Percentiles rank a stretch among this genome's conserved stretches.
Evolutionary conservation across 2,113 vertebrate genomes (phyloP).

Genomic region (Periophthalmodon schlosseri): DNA sequence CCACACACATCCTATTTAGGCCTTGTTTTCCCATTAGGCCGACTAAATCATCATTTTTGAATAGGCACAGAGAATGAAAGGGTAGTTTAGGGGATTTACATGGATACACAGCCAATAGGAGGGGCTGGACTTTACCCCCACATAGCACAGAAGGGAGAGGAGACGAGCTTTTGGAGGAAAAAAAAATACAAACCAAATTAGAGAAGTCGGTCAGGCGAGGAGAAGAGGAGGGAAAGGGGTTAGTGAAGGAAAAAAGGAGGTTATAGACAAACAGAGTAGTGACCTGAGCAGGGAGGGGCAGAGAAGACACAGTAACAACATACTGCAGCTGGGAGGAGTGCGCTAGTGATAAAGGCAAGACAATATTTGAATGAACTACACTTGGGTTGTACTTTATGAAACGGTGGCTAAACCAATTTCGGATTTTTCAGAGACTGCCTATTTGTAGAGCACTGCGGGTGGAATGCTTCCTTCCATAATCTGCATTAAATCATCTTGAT

Average conservation of each 20-base stretch:
- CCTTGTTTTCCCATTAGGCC: conserved; percentile 42
- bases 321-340: conserved; percentile 69
- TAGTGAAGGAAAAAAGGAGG: conserved; percentile 46
- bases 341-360: conserved; percentile 11
- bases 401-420: not conserved
- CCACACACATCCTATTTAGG: conserved; percentile 10
- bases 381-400: not conserved
- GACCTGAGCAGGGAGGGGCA: conserved; percentile 72
- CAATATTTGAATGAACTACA: not conserved
- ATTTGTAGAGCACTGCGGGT: no score
- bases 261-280: conserved; percentile 63
- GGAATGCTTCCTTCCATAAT: no score
- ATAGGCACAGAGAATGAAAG: conserved; percentile 21
- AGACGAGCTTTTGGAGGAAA: conserved; percentile 63
- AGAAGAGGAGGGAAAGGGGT: conserved; percentile 43
- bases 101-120: conserved; percentile 46
- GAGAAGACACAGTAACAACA: conserved; percentile 63
- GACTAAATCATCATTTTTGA: conserved; percentile 60
- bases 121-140: conserved; percentile 58
- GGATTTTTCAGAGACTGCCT: not conserved
- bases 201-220: conserved; percentile 71
- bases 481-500: no score
- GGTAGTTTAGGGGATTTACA: conserved; percentile 61
- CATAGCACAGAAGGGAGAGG: conserved; percentile 60
- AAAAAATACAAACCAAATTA: conserved; percentile 77